A percentile compares a stretch with the other conserved stretches of the same genome.
Conservation (phyloP, 2,888 invertebrate species). For the Xylocampa areola region DNA sequence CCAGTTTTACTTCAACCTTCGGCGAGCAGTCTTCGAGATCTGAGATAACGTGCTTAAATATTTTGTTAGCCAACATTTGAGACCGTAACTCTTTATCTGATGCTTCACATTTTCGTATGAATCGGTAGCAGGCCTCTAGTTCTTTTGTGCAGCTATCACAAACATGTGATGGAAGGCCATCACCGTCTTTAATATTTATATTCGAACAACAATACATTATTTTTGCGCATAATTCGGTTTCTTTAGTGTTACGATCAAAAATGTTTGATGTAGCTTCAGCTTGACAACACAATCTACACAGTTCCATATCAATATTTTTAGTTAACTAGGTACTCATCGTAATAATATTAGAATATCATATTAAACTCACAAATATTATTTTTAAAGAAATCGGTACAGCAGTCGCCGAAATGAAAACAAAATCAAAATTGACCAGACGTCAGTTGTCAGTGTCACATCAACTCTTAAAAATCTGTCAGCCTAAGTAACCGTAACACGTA, state of each 20-base stretch:
- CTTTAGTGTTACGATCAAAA: conserved; percentile 58
- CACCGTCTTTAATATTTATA: conserved; percentile 66
- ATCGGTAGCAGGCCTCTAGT: conserved; percentile 69
- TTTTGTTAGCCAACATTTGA: conserved; percentile 21
- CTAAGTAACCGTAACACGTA: too few relatives aligned
- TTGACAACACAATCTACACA: conserved; percentile 75
- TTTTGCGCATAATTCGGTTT: conserved; percentile 63
- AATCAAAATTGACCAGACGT: too few relatives aligned
- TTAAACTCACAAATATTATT: neutral
- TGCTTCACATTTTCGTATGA: conserved; percentile 75
- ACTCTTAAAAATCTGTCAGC: too few relatives aligned
- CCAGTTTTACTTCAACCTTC: conserved; percentile 69
- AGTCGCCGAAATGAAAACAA: too few relatives aligned
- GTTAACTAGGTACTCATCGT: neutral
- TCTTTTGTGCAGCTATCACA: conserved; percentile 71
- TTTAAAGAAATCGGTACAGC: too few relatives aligned
- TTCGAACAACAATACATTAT: conserved; percentile 76
- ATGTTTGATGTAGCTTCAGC: conserved; percentile 67
- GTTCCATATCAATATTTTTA: conserved; percentile 63
- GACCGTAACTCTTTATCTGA: conserved; percentile 71
- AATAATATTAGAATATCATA: neutral
- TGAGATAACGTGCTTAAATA: conserved; percentile 20
- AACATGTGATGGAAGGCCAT: conserved; percentile 72
- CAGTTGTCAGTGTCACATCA: too few relatives aligned
- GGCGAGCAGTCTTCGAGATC: conserved; percentile 35